Evolutionary conservation across 1,140 invertebrate species (phyloP), one percentile per base, ranked within the genome.

Genomic region (Maconellicoccus hirsutus): DNA sequence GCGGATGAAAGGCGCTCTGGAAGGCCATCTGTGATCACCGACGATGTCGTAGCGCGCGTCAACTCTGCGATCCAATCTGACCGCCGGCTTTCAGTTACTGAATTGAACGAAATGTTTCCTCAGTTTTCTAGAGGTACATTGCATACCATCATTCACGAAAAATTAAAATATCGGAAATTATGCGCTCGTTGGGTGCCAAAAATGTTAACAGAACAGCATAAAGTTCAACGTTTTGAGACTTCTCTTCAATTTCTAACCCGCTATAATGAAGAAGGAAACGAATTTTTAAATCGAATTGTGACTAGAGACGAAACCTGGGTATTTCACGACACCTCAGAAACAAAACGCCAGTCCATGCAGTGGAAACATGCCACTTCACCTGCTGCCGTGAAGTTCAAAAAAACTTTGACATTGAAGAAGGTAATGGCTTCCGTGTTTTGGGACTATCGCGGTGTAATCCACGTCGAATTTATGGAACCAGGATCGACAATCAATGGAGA

Each of bases 241-340:
- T 42, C 70, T 12, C 26, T 66, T 21, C 21, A 61, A 25, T 16
- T 71, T 71, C 63, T 71, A 39, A 22, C 22, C 14, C 59, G 70
- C 3, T 71, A 27, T 61, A 19, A 29, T 19, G n/a, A 71, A 61
- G 61, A 71, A 6, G 27, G 27, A 0, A 59, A 61, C 63, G 27
- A 71, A 4, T 59, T 71, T 22, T 33, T 71, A 19, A 66, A 61
- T 19, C 7, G 26, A 59, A 61, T 71, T 33, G 59, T 71, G 14
- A 71, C 71, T 39, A 73, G 77, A 1, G 77, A 79, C 74, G 77
- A 80, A 78, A 81, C 78, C 39, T 79, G 75, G 79, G 74, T 79
- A 14, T 75, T 79, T 69, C 73, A 76, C 70, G 78, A 77, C 73
- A 78, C 76, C 26, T 78, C 76, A 42, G 76, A 80, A 72, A 74